phyloP scores from a whole-genome alignment of 2,888 invertebrate species.

The Saturnia pavonia region DNA sequence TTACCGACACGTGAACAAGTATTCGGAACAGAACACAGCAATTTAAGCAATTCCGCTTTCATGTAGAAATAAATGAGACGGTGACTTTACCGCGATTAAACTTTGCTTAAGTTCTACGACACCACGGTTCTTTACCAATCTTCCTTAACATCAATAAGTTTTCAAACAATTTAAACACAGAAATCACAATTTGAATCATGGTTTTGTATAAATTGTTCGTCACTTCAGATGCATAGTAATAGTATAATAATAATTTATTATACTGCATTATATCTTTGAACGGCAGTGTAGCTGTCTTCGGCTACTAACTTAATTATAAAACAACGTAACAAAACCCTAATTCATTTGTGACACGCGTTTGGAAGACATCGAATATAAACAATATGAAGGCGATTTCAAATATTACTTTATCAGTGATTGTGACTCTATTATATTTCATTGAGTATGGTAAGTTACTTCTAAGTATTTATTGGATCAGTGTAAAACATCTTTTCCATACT shows the following conservation, averaged over 20 bases:
- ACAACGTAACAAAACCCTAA: slow-evolving; percentile 20
- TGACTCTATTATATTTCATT: slow-evolving; percentile 18
- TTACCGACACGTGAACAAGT: too few relatives aligned
- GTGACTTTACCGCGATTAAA: too few relatives aligned
- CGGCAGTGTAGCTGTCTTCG: background rate
- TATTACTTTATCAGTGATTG: background rate
- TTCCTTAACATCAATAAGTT: background rate
- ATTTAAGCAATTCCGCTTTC: too few relatives aligned
- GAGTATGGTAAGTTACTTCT: slow-evolving; percentile 31
- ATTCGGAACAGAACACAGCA: too few relatives aligned
- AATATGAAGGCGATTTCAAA: slow-evolving; percentile 3
- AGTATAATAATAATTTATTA: background rate
- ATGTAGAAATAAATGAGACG: too few relatives aligned
- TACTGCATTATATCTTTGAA: background rate
- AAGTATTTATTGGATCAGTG: background rate
- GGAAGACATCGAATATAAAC: background rate
- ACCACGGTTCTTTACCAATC: background rate
- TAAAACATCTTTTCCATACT: too few relatives aligned
- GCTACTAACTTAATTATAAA: slow-evolving; percentile 22
- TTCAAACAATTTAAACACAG: background rate
- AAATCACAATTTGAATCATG: background rate
- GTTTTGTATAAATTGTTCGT: too few relatives aligned
- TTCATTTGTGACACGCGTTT: slow-evolving; percentile 20
- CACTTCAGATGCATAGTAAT: too few relatives aligned
- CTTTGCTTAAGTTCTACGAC: too few relatives aligned